Percentiles rank a stretch among this genome's conserved stretches.
These are phyloP conservation scores for Thymelicus sylvestris DNA, from an alignment of 2,888 invertebrate genomes.

Conservation along the genomic window DNA sequence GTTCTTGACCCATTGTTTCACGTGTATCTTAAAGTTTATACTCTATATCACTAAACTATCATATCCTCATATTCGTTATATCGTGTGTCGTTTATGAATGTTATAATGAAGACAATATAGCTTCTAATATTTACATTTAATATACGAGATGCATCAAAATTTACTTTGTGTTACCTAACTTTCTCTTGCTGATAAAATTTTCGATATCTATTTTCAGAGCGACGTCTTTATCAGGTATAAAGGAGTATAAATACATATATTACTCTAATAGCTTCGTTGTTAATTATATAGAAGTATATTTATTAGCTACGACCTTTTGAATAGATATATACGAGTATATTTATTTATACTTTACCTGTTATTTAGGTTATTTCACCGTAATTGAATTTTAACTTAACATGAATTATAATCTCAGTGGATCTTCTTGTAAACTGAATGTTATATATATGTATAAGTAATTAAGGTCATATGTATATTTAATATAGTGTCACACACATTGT, in stretches of 20 bases:
- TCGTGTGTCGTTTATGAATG: conserved; percentile 74
- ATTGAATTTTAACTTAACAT: conserved; percentile 53
- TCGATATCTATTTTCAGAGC: conserved; percentile 37
- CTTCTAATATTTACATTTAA: conserved; percentile 53
- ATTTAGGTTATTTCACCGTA: conserved; percentile 50
- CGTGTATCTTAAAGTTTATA: conserved; percentile 58
- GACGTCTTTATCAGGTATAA: conserved; percentile 35
- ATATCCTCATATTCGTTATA: conserved; percentile 78
- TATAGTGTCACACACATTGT: conserved; percentile 64
- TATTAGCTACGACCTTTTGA: conserved; percentile 26
- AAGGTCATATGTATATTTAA: conserved; percentile 61
- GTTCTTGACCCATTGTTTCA: conserved; percentile 55
- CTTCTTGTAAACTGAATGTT: conserved; percentile 82
- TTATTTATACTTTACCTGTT: conserved; percentile 28
- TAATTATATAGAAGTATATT: conserved; percentile 35
- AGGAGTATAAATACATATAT: conserved; percentile 20
- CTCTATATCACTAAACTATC: conserved; percentile 68
- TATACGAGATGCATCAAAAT: conserved; percentile 31
- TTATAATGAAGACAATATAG: conserved; percentile 77
- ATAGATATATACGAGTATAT: conserved; percentile 28
- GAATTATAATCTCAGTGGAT: conserved; percentile 64
- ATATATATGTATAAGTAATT: conserved; percentile 77
- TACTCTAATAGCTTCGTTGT: conserved; percentile 32
- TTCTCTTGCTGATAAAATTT: conserved; percentile 34
- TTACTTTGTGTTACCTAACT: conserved; percentile 18